A percentile compares a stretch with the other conserved stretches of the same genome.
Conservation (phyloP, 1,140 invertebrate genomes). For the Procambarus clarkii region DNA sequence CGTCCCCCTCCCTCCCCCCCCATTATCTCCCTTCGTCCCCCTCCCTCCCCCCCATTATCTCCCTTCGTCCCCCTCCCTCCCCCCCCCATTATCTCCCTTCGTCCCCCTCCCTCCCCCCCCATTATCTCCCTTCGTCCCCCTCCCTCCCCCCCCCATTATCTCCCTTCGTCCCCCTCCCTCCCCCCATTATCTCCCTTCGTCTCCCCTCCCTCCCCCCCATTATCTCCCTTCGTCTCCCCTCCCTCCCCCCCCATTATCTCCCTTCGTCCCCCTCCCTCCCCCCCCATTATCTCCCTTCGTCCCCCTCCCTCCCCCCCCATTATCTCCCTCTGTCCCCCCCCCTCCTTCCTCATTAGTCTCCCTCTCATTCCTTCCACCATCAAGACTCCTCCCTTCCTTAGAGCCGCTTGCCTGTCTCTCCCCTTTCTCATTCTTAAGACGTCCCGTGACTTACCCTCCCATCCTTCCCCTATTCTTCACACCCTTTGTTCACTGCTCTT, state of each 20-base stretch:
- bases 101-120: neutral
- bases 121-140: neutral
- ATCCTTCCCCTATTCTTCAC: neutral
- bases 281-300: neutral
- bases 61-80: neutral
- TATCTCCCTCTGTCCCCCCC: neutral
- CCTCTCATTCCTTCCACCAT: neutral
- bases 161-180: no score
- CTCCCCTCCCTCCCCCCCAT: neutral
- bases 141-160: conserved; percentile 13
- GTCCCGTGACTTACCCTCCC: neutral
- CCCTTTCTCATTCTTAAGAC: neutral
- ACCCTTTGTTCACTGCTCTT: neutral
- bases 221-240: no score
- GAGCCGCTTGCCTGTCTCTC: neutral
- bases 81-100: neutral
- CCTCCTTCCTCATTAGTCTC: neutral
- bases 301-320: neutral
- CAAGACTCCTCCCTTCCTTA: neutral
- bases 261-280: conserved; percentile 1
- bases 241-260: no score
- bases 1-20: neutral
- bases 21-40: neutral
- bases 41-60: neutral
- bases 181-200: neutral